phyloP scores from a whole-genome alignment of 2,113 vertebrate species.

The Etheostoma cragini region DNA sequence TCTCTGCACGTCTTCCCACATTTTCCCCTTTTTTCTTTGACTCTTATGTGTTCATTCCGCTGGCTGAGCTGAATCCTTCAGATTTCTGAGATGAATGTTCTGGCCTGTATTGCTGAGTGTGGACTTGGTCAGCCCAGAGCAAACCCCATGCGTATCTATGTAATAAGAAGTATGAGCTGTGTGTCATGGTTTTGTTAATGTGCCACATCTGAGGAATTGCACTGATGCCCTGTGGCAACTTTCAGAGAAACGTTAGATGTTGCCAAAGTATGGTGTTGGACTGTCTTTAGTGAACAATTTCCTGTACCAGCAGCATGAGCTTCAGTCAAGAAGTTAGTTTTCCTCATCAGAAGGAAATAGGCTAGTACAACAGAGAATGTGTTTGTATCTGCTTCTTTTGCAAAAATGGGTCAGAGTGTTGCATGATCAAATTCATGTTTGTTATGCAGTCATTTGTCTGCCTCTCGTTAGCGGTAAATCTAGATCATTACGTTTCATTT shows the following conservation, averaged over 20 bases:
- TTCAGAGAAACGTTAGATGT: constrained; percentile 4
- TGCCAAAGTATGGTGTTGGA: not conserved
- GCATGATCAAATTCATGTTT: constrained; percentile 63
- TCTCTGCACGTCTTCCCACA: not conserved
- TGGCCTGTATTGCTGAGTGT: constrained; percentile 37
- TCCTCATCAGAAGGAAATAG: constrained; percentile 48
- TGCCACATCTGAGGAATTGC: constrained; percentile 22
- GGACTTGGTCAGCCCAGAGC: constrained; percentile 7
- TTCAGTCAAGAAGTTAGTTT: constrained; percentile 49
- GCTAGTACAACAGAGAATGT: constrained; percentile 44
- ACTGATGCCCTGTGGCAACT: not conserved
- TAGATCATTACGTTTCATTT: constrained; percentile 74
- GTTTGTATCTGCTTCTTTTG: constrained; percentile 51
- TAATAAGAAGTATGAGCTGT: constrained; percentile 41
- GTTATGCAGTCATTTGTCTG: constrained; percentile 69
- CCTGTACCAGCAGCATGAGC: not conserved
- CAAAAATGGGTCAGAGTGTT: constrained; percentile 65
- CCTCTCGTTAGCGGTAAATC: constrained; percentile 73
- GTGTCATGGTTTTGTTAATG: constrained; percentile 37
- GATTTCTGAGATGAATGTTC: constrained; percentile 60
- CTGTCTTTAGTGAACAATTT: constrained; percentile 16
- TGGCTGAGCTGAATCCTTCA: constrained; percentile 24
- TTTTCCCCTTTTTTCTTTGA: not conserved
- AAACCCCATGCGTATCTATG: constrained; percentile 44
- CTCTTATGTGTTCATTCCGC: not conserved